Base-by-base conservation (phyloP, 2,888 invertebrate genomes). In the Troglohyphantes excavatus region DNA sequence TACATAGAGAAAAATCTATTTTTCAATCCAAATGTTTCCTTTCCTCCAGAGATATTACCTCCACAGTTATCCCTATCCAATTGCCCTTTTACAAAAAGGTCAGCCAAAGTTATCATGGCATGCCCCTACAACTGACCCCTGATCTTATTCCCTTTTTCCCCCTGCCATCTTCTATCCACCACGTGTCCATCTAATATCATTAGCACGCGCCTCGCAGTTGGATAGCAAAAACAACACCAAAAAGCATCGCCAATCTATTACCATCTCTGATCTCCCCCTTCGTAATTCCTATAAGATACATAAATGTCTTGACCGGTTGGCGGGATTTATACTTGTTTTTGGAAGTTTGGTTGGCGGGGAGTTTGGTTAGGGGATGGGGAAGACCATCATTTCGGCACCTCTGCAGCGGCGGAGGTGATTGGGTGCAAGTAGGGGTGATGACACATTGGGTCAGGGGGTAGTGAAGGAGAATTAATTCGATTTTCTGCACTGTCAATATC, bases 111-210 rank as follows among this genome's bases (percentile, higher is more conserved):
- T 81, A 68, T 27, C 68, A 67, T 68, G 81, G 68, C 68, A 68
- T 11, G 67, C 46, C 19, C 33, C 81, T 21, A 11, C 81, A 33
- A 33, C 68, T 68, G 53, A 68, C 68, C 53, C 29, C 68, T 81
- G 82, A 82, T 70, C 82, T 82, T 70, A 70, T 59, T 61, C 72
- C 33, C 29, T 33, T 21, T 2, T 27, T 13, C 26, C 6, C 33
- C 81, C 68, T 29, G 23, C 33, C 53, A 67, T 29, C 29, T n/a
- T 53, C n/a, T 11, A 2, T n/a, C 70, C 39, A 70, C n/a, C 82
- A 82, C 82, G 82, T 82, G 82, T 29, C 70, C 26, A 67, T 53
- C 21, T 70, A 61, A 59, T 59, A 61, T 70, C 46, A 53, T 59
- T 43, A 81, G 68, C 9, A 23, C 39, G 84, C 84, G 84, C 46